Evolutionary conservation across 2,888 invertebrate species (phyloP).

Genomic region (Agonopterix alstromeriana): DNA sequence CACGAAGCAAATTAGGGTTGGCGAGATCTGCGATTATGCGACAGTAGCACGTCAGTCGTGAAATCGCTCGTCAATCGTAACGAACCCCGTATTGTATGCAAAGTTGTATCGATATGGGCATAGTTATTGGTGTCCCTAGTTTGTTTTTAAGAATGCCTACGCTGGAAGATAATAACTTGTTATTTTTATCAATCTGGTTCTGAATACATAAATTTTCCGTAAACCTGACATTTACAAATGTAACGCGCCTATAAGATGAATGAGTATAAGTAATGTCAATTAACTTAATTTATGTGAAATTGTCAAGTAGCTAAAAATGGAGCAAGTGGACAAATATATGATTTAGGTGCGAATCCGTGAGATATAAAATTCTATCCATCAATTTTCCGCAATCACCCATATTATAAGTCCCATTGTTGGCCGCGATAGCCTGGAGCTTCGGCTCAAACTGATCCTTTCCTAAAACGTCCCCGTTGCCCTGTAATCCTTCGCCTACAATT

Average conservation of each 20-base stretch:
- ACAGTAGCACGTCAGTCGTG: constrained; percentile 14
- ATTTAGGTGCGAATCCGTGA: too few relatives aligned
- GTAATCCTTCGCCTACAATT: constrained; percentile 18
- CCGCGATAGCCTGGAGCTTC: constrained; percentile 61
- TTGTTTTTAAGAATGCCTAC: too few relatives aligned
- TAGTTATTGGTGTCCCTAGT: constrained; percentile 8
- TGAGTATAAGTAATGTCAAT: too few relatives aligned
- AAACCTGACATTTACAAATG: too few relatives aligned
- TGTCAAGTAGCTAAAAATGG: too few relatives aligned
- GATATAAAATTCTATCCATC: constrained; percentile 21
- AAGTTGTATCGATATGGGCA: constrained; percentile 19
- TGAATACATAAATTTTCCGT: too few relatives aligned
- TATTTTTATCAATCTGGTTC: too few relatives aligned
- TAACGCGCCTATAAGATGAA: too few relatives aligned
- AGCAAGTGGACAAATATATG: too few relatives aligned
- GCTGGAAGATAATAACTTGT: too few relatives aligned
- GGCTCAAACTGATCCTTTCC: constrained; percentile 62
- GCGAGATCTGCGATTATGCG: constrained; percentile 31
- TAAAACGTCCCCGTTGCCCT: constrained; percentile 43
- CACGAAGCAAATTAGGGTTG: constrained; percentile 47
- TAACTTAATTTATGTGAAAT: too few relatives aligned
- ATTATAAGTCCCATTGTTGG: constrained; percentile 67
- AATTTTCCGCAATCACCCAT: constrained; percentile 63
- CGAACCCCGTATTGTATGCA: constrained; percentile 63
- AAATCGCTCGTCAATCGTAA: constrained; percentile 54